Evolutionary conservation across 2,797 vertebrate genomes (phyloP), one percentile per base, ranked within the genome.

Genomic region (Platalea minor): DNA sequence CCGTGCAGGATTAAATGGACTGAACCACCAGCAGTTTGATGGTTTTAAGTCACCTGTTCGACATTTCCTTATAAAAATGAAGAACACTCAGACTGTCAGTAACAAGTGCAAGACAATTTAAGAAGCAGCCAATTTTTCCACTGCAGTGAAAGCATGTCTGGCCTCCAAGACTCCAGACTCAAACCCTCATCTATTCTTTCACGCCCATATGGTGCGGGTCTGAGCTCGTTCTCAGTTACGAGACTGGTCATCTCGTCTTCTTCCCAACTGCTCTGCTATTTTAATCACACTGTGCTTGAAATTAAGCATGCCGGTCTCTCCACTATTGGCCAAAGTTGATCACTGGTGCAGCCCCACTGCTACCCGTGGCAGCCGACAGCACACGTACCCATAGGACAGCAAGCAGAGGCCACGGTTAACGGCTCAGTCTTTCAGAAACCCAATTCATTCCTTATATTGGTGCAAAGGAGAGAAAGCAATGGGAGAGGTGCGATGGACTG

Each of bases 81-180:
- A 61, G 57, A 91, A 61, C 20, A 7, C 24, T 72, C 79, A 84
- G 83, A 84, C 41, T 43, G 69, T 2, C 73, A 72, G 79, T 15
- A 33, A 90, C 85, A 92, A 87, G 43, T 87, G 80, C 68, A 89
- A 12, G 92, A 85, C 74, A 91, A 87, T 92, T 95, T 95, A 88
- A 76, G 92, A 21, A 59, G 59, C 63, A 72, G 69, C 4, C 43
- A 31, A 8, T 65, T 91, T 96, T 96, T 88, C 80, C 59, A 35
- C 77, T 68, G 64, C 67, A 81, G 25, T 35, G 69, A 90, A 91
- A 81, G 88, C 43, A 93, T 23, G 82, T 35, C 85, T 95, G 57
- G 94, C 80, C 80, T 94, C 73, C 80, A 69, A 75, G 80, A 59
- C 85, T 90, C 88, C 72, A 0, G 0, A 68, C 46, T 65, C 74